phyloP scores from a whole-genome alignment of 2,797 vertebrate genomes.

The Urophycis tenuis region DNA sequence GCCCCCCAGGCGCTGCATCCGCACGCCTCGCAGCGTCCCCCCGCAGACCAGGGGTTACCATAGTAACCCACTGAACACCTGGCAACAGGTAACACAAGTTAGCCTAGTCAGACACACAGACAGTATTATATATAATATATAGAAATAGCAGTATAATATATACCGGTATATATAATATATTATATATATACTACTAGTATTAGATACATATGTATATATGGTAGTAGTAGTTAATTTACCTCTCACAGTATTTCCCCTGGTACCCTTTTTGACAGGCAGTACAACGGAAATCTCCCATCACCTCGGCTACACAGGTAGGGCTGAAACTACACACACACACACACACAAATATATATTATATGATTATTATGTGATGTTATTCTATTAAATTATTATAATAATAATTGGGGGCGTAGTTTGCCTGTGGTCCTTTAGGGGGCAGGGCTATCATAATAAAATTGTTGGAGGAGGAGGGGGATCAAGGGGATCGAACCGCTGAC shows the following conservation, averaged over 20 bases:
- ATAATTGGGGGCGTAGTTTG: too few relatives aligned
- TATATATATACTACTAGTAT: not conserved
- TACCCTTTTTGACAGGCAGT: slow-evolving; percentile 80
- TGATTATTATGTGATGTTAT: too few relatives aligned
- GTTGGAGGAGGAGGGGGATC: too few relatives aligned
- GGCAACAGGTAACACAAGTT: not conserved
- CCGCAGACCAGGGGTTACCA: slow-evolving; percentile 72
- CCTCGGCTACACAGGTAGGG: slow-evolving; percentile 78
- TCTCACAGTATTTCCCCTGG: slow-evolving; percentile 87
- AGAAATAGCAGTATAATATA: not conserved
- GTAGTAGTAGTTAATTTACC: slow-evolving; percentile 49
- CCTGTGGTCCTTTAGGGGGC: too few relatives aligned
- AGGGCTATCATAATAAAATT: too few relatives aligned
- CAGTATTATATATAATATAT: too few relatives aligned
- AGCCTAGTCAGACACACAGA: too few relatives aligned
- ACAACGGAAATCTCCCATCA: slow-evolving; percentile 73
- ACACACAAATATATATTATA: not conserved
- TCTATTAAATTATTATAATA: too few relatives aligned
- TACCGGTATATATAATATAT: too few relatives aligned
- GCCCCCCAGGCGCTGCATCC: slow-evolving; percentile 76
- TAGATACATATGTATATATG: not conserved
- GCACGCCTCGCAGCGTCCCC: slow-evolving; percentile 72
- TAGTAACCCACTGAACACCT: slow-evolving; percentile 86
- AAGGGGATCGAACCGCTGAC: too few relatives aligned
- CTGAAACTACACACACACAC: slow-evolving; percentile 76